Percentiles rank a stretch among this genome's conserved stretches.
These are phyloP conservation scores for Phoenicopterus ruber DNA, from an alignment of 2,113 vertebrate species.

Conservation along the genomic window DNA sequence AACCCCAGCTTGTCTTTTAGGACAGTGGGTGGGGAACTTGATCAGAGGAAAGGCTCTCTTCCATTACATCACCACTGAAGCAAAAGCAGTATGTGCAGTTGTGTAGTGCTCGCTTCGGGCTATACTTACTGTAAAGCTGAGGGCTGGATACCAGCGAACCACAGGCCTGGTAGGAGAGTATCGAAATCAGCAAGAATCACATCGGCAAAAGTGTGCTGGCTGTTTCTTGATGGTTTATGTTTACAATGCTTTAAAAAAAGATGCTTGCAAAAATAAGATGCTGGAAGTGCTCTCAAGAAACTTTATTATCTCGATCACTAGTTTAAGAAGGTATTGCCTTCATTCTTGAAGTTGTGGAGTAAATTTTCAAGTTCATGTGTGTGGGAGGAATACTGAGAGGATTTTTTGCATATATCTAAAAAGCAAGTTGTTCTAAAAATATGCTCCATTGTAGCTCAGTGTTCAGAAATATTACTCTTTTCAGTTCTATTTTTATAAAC, in stretches of 20 bases:
- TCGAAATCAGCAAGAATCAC: neutral
- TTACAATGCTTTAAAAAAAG: neutral
- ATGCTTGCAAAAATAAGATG: neutral
- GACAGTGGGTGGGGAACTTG: neutral
- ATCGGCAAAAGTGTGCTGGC: neutral
- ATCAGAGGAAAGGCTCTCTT: neutral
- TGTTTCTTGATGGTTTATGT: neutral
- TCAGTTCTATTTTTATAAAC: constrained; percentile 60
- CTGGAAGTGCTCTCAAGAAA: neutral
- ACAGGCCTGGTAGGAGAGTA: neutral
- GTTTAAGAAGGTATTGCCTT: constrained; percentile 11
- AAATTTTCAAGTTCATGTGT: constrained; percentile 1
- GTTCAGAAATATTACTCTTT: constrained; percentile 49
- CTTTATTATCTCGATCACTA: neutral
- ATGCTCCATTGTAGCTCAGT: constrained; percentile 21
- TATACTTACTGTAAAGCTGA: neutral
- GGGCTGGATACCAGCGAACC: neutral
- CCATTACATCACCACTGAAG: neutral
- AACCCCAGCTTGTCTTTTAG: neutral
- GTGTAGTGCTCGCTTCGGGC: neutral
- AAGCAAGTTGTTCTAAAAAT: constrained; percentile 53
- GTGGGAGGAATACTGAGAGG: neutral
- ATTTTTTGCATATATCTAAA: constrained; percentile 33
- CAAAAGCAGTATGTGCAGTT: neutral
- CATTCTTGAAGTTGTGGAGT: constrained; percentile 36